Evolutionary conservation across 2,113 vertebrate genomes (phyloP).

Genomic region (Rhinoderma darwinii): DNA sequence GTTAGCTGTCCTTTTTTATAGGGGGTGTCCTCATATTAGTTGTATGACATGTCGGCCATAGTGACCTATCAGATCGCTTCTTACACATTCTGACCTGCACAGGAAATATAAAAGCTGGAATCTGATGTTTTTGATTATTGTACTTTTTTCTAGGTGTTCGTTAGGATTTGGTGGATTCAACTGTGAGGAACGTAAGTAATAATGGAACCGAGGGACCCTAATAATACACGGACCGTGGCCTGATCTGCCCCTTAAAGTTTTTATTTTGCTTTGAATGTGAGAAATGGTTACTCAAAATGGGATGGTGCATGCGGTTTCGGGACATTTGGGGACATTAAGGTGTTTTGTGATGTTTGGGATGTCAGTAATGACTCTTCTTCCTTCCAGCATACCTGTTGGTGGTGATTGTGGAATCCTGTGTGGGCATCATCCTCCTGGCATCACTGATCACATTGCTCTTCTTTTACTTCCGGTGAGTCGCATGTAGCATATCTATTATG

Average conservation of each 20-base stretch:
- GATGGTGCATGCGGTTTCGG: not conserved
- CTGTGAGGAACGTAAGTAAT: conserved; percentile 38
- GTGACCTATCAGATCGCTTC: too few species aligned
- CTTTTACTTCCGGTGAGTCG: conserved; percentile 31
- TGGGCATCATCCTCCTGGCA: not conserved
- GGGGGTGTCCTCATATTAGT: too few species aligned
- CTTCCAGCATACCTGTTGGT: conserved; percentile 26
- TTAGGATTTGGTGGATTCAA: conserved; percentile 30
- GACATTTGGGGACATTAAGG: not conserved
- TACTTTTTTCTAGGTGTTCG: conserved; percentile 17
- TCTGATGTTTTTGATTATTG: too few species aligned
- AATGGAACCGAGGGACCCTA: not conserved
- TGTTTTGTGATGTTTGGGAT: not conserved
- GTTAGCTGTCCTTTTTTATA: too few species aligned
- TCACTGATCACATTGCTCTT: conserved; percentile 5
- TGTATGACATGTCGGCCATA: too few species aligned
- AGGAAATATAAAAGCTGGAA: too few species aligned
- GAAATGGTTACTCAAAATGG: too few species aligned
- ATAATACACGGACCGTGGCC: too few species aligned
- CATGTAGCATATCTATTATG: not conserved
- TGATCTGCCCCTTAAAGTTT: too few species aligned
- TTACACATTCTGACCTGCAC: too few species aligned
- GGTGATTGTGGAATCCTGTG: conserved; percentile 30
- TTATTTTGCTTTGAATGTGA: too few species aligned
- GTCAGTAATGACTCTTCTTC: not conserved